These are phyloP conservation scores for Philereme transversata DNA, from an alignment of 2,888 invertebrate species.

Conservation along the genomic window DNA sequence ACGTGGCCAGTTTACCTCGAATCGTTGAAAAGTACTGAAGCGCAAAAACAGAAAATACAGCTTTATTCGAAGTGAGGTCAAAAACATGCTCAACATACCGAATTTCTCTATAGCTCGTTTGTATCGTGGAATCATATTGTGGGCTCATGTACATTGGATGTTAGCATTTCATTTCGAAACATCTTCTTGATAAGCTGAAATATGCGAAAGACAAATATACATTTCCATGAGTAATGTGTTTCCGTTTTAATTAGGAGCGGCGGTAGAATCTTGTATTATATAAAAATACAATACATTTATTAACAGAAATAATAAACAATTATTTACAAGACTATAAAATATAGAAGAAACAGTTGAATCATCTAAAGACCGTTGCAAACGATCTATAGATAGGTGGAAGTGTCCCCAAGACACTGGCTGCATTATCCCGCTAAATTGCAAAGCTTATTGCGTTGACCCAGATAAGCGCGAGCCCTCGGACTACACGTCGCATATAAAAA, in stretches of 20 bases:
- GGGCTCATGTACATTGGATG: conserved; percentile 16
- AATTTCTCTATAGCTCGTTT: conserved; percentile 10
- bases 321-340: too few species aligned
- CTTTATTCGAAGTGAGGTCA: conserved; percentile 36
- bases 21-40: conserved; percentile 63
- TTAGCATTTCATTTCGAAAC: conserved; percentile 21
- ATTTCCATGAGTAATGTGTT: conserved; percentile 17
- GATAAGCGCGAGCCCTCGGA: too few species aligned
- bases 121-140: conserved; percentile 26
- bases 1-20: conserved; percentile 66
- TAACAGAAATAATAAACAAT: too few species aligned
- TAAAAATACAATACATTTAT: too few species aligned
- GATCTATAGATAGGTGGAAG: too few species aligned
- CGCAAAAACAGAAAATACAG: conserved; percentile 57
- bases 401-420: too few species aligned
- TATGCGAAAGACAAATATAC: conserved; percentile 16
- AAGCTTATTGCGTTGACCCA: too few species aligned
- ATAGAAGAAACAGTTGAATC: too few species aligned
- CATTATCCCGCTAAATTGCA: too few species aligned
- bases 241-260: conserved; percentile 21
- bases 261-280: background rate
- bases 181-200: conserved; percentile 20
- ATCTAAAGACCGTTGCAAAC: too few species aligned
- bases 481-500: too few species aligned
- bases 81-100: conserved; percentile 3